Base-by-base conservation (phyloP, 1,140 invertebrate species). In the Oreohelix idahoensis region DNA sequence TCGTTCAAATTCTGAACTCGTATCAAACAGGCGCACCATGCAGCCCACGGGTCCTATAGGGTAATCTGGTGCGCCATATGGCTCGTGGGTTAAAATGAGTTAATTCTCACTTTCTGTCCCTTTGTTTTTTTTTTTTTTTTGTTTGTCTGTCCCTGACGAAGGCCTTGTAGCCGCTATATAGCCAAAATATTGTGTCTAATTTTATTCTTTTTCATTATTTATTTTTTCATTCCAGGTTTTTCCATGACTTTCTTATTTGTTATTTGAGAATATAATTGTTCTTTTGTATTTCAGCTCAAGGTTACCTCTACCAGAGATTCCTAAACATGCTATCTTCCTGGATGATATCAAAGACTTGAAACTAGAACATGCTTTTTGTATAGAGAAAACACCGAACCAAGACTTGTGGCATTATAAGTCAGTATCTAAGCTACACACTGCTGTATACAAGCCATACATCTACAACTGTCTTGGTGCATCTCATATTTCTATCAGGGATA, bases 331-430 rank as follows among this genome's bases (percentile, higher is more conserved):
- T 29, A 84, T 91, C 11, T 92, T 92, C 81, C 74, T 92, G 63
- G 89, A 92, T 63, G 90, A 92, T 35, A 84, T 92, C 63, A 83
- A 83, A 32, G 87, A 83, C 38, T 78, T 92, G 29, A 70, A 84
- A 45, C 85, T 90, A 15, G 87, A 92, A 73, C 84, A 91, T 84
- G 92, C 92, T 0, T 93, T 90, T 83, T 85, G 89, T 73, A 75
- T 93, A 53, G 92, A 93, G 79, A 79, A 87, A 45, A 89, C 85
- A 74, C 69, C 87, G 26, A 91, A 93, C 73, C 85, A 81, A 38
- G 88, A 90, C 45, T 91, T 92, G 66, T 85, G 87, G 76, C 85
- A 87, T 20, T 93, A 92, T 88, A 87, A 88, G 32, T 90, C 90
- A 32, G 81, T 93, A 10, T 92, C 92, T 80, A 91, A 89, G 81